A percentile compares a stretch with the other conserved stretches of the same genome.
phyloP scores from a whole-genome alignment of 2,888 invertebrate genomes.

The Orchesellides sinensis region DNA sequence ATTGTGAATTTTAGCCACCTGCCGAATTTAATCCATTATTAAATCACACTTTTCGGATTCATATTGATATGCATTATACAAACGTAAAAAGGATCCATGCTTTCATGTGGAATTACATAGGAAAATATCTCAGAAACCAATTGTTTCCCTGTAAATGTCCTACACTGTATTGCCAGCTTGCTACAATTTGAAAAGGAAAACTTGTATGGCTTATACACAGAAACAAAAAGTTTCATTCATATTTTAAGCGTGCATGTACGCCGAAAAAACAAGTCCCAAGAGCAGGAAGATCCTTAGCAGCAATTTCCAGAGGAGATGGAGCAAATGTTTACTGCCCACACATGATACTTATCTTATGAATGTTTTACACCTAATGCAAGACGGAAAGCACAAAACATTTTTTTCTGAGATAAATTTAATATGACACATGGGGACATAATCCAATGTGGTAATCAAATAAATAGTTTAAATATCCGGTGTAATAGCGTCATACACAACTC shows the following conservation, averaged over 20 bases:
- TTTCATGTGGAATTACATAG: too few species aligned
- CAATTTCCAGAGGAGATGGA: neutral
- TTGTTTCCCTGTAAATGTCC: too few species aligned
- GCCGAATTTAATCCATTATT: too few species aligned
- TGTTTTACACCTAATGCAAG: constrained; percentile 14
- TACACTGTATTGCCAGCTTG: too few species aligned
- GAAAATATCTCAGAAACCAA: too few species aligned
- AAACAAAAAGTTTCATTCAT: constrained; percentile 17
- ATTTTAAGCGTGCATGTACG: constrained; percentile 21
- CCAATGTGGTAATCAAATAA: constrained; percentile 59
- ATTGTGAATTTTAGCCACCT: too few species aligned
- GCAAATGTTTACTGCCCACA: constrained; percentile 28
- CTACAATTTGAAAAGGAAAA: too few species aligned
- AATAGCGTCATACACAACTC: constrained; percentile 25
- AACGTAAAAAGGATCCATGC: too few species aligned
- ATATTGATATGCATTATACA: too few species aligned
- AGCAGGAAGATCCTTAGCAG: constrained; percentile 18
- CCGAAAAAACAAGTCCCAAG: constrained; percentile 25
- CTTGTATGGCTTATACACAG: too few species aligned
- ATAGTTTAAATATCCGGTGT: constrained; percentile 48
- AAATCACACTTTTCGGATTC: too few species aligned
- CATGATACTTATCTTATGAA: constrained; percentile 37
- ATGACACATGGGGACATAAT: constrained; percentile 64
- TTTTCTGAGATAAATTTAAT: constrained; percentile 32
- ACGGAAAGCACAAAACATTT: neutral